Evolutionary conservation across 2,113 vertebrate species (phyloP), one percentile per base, ranked within the genome.

Genomic region (Ursus arctos): DNA sequence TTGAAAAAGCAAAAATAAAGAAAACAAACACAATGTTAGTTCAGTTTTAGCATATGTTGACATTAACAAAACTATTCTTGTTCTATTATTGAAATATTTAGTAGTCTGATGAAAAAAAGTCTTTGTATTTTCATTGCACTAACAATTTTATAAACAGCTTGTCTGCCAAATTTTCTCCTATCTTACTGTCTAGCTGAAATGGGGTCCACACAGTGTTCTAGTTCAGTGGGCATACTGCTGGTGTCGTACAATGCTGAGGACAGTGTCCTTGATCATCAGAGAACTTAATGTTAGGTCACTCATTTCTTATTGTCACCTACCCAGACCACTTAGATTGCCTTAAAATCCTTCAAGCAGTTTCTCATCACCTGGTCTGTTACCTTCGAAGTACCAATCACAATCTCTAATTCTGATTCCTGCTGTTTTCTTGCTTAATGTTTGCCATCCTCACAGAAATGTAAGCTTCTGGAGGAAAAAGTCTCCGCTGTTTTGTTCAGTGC

Each of bases 11-110:
- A 77, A 91, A 97, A 97, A 80, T 89, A 96, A 94, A 85, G 91
- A 93, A 97, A 97, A 97, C 89, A 98, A 98, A 97, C 92, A 98
- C 98, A 96, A 83, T 71, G 81, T 96, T 96, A 96, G 84, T 95
- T 96, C 61, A 65, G 2, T 96, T 95, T n/a, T 49, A 97, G 82
- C 97, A 98, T 96, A 98, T 97, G 97, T 67, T 94, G 61, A 94
- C 49, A 95, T 93, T 91, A 96, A 95, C 92, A 94, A 88, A 96
- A 74, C 53, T 92, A 90, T 98, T 98, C 97, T 96, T 88, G 74
- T 89, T 94, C 47, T 95, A 96, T 91, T 92, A 96, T 91, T 98
- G 40, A 96, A 97, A 76, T 88, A 91, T 88, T 96, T 98, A 96
- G 85, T 94, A 95, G 22, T 88, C 57, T 95, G 87, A 92, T 94